These are phyloP conservation scores for Myripristis murdjan DNA, from an alignment of 2,797 vertebrate species.

Conservation along the genomic window DNA sequence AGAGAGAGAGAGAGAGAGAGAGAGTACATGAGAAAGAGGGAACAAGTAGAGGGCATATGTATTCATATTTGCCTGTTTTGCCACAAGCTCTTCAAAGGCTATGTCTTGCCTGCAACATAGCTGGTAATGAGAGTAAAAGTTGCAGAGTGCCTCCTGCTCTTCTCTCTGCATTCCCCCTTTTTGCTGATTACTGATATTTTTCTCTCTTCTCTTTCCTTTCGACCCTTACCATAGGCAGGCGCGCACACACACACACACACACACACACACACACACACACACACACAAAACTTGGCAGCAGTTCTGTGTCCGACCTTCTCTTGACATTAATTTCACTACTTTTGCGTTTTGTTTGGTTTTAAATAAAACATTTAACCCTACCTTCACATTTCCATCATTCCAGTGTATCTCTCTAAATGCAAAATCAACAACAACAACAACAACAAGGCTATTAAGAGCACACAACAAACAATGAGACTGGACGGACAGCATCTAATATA, in stretches of 20 bases:
- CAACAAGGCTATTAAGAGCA: slow-evolving; percentile 1
- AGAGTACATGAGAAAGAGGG: slow-evolving; percentile 54
- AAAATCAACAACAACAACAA: slow-evolving; percentile 6
- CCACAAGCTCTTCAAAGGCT: slow-evolving; percentile 87
- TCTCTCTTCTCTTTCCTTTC: slow-evolving; percentile 27
- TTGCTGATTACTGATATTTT: slow-evolving; percentile 66
- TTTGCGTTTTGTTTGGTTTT: slow-evolving; percentile 58
- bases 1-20: slow-evolving; percentile 52
- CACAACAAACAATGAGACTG: slow-evolving; percentile 22
- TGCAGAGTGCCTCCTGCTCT: slow-evolving; percentile 82
- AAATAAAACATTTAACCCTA: slow-evolving; percentile 40
- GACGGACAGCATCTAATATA: slow-evolving; percentile 52
- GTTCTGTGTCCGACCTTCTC: slow-evolving; percentile 65
- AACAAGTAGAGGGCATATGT: slow-evolving; percentile 53
- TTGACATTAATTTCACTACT: slow-evolving; percentile 51
- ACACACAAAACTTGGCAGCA: slow-evolving; percentile 63
- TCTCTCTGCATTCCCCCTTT: slow-evolving; percentile 66
- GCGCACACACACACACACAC: slow-evolving; percentile 1
- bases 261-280: too few species aligned
- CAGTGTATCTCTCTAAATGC: slow-evolving; percentile 5
- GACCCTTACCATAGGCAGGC: slow-evolving; percentile 29
- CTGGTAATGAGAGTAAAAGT: slow-evolving; percentile 85
- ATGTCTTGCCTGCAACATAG: slow-evolving; percentile 84
- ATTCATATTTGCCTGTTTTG: slow-evolving; percentile 75
- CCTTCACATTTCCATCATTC: slow-evolving; percentile 48